Conservation (phyloP, 1,140 invertebrate species). For the Aleiodes sp. region DNA sequence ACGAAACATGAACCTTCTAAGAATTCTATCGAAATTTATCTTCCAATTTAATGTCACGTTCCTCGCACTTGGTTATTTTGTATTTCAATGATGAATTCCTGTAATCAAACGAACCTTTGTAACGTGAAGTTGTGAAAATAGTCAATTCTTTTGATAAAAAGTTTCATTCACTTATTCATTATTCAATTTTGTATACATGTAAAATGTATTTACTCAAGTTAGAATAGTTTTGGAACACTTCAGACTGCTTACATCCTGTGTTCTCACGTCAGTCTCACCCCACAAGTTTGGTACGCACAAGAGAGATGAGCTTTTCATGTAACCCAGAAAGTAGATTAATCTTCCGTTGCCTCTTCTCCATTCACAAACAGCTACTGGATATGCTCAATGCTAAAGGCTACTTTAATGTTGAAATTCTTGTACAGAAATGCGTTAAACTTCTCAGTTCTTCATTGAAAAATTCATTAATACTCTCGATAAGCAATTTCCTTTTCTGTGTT, state of each 20-base stretch:
- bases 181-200: not conserved
- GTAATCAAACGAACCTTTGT: too few relatives aligned
- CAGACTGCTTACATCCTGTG: not conserved
- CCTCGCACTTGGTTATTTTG: too few relatives aligned
- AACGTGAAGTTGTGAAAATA: too few relatives aligned
- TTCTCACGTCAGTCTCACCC: not conserved
- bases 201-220: not conserved
- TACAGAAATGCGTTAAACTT: not conserved
- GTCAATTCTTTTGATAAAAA: too few relatives aligned
- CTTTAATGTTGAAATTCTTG: not conserved
- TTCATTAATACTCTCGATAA: too few relatives aligned
- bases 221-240: not conserved
- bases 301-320: conserved; percentile 1
- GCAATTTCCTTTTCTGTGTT: too few relatives aligned
- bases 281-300: not conserved
- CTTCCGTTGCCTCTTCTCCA: conserved; percentile 5
- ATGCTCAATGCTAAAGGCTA: not conserved
- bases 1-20: too few relatives aligned
- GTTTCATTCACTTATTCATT: not conserved
- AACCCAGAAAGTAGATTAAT: conserved; percentile 12
- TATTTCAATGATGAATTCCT: too few relatives aligned
- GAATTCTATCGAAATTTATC: too few relatives aligned
- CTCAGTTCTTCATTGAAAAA: too few relatives aligned
- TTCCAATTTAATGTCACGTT: too few relatives aligned
- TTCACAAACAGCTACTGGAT: conserved; percentile 6